Conservation (phyloP, 2,888 invertebrate genomes). For the Dolomedes plantarius region DNA sequence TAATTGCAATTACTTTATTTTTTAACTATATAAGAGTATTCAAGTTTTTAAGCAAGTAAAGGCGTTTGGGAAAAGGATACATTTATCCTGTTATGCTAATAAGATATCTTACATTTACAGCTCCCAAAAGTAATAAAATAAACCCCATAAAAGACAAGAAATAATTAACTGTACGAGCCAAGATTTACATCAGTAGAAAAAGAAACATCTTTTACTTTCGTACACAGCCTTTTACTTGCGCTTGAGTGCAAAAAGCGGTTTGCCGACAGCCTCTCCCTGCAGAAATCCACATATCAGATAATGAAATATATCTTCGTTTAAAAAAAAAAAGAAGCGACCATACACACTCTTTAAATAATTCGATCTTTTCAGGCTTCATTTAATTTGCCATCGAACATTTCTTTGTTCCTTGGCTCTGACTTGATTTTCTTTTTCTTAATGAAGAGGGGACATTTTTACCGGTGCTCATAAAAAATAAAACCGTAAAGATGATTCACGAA, state of each 20-base stretch:
- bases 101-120: too few species aligned
- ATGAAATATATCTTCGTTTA: slow-evolving; percentile 48
- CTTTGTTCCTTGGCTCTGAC: slow-evolving; percentile 28
- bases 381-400: slow-evolving; percentile 49
- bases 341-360: slow-evolving; percentile 49
- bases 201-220: neutral
- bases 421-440: slow-evolving; percentile 29
- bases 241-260: slow-evolving; percentile 67
- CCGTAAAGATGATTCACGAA: neutral
- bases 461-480: neutral
- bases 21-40: too few species aligned
- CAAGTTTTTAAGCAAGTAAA: too few species aligned
- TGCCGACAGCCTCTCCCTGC: slow-evolving; percentile 31
- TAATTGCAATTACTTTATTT: too few species aligned
- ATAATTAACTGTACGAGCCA: neutral
- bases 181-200: neutral
- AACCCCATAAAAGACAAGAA: neutral
- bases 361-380: slow-evolving; percentile 62
- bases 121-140: neutral
- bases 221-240: slow-evolving; percentile 16
- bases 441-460: slow-evolving; percentile 13
- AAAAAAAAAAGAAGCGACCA: slow-evolving; percentile 44
- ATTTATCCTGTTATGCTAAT: too few species aligned
- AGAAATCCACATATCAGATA: slow-evolving; percentile 64
- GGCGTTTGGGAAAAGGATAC: too few species aligned